phyloP scores from a whole-genome alignment of 1,140 invertebrate genomes.

The Aphis craccivora region DNA sequence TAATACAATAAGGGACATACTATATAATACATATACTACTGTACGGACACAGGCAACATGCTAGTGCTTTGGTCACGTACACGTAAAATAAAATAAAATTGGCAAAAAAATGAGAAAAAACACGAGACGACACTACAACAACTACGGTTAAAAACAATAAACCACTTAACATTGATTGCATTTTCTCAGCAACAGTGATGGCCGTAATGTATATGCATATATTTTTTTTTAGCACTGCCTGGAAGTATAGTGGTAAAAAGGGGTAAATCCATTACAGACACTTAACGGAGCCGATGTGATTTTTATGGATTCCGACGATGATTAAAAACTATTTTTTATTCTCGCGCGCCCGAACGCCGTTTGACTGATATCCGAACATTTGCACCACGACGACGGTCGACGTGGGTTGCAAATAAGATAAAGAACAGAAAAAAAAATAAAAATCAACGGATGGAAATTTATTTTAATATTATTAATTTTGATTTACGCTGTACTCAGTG shows the following conservation, averaged over 20 bases:
- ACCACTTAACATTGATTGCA: conserved; percentile 52
- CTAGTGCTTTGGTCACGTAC: not conserved
- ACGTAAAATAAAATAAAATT: conserved; percentile 15
- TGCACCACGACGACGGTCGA: not conserved
- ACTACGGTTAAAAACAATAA: conserved; percentile 31
- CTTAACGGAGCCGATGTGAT: conserved; percentile 31
- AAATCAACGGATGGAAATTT: not conserved
- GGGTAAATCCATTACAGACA: conserved; percentile 55
- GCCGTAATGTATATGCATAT: conserved; percentile 23
- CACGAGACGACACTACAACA: not conserved
- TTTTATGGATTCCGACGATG: conserved; percentile 53
- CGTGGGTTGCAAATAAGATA: not conserved
- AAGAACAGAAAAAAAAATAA: not conserved
- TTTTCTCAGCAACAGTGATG: conserved; percentile 18
- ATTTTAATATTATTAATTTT: conserved; percentile 42
- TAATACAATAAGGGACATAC: not conserved
- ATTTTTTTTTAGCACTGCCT: conserved; percentile 14
- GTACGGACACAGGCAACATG: not conserved
- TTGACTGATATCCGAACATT: conserved; percentile 41
- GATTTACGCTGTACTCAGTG: conserved; percentile 16
- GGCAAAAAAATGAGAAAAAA: not conserved
- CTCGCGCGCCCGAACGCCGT: not conserved
- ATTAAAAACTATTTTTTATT: conserved; percentile 54
- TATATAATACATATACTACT: not conserved
- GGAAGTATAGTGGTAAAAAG: not conserved